Evolutionary conservation across 2,797 vertebrate genomes (phyloP), one percentile per base, ranked within the genome.

Genomic region (Morus bassanus): DNA sequence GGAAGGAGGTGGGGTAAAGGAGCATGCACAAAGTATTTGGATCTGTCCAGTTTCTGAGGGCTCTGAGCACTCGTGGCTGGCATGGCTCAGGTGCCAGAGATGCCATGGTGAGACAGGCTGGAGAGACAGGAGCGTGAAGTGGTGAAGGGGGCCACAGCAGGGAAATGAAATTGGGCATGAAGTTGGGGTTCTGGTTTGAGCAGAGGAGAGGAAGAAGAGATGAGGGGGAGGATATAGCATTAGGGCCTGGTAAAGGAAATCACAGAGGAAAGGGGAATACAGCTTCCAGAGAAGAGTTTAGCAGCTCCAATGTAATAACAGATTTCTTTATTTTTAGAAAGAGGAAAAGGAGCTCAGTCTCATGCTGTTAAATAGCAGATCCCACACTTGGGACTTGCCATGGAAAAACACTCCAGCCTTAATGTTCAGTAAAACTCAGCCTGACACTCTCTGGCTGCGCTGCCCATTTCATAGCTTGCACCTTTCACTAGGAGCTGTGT

Each of bases 21-120:
- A 68, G 25, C 0, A 0, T 7, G 35, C 59, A 48, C 45, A 5
- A 2, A 23, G 27, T 14, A 0, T 30, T 22, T 18, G 84, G 23
- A 25, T 30, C 43, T 70, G 53, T 33, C 69, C n/a, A 30, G 16
- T 2, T 48, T 21, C 39, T 22, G 51, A n/a, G 60, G 39, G 33
- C 63, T 65, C 75, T 12, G 45, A 61, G 60, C 30, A 6, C 24
- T 25, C 3, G 1, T 4, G 48, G 48, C 69, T 27, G 48, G 19
- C 24, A 3, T 1, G 10, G 43, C 41, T 18, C 9, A 4, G 24
- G 11, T 13, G 19, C 45, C 31, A 3, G 63, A 45, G 46, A 2
- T 57, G 60, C 59, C 15, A 0, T 0, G 18, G 69, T 8, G 35
- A 63, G 65, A 45, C 3, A 10, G 53, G 22, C 23, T 60, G 57